phyloP scores from a whole-genome alignment of 1,140 invertebrate genomes.

The Neotoxoptera formosana region DNA sequence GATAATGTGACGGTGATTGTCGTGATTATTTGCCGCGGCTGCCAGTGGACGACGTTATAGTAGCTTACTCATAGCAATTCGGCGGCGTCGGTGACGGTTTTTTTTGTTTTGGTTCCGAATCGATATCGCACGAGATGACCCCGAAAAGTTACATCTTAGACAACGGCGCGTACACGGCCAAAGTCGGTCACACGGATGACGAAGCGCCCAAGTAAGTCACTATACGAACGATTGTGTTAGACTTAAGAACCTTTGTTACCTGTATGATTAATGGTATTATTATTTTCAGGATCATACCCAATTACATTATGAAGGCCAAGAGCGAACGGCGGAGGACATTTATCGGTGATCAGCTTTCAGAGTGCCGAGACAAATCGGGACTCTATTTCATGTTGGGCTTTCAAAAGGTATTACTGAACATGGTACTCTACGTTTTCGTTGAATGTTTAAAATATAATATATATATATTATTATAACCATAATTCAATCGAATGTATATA shows the following conservation, averaged over 20 bases:
- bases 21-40: not conserved
- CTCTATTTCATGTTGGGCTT: slow-evolving; percentile 94
- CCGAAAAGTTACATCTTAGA: slow-evolving; percentile 70
- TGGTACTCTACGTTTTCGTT: not conserved
- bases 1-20: not conserved
- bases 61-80: not conserved
- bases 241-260: not conserved
- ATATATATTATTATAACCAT: not conserved
- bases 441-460: not conserved
- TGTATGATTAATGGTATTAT: not conserved
- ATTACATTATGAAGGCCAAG: slow-evolving; percentile 98
- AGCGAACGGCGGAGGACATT: slow-evolving; percentile 92
- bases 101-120: not conserved
- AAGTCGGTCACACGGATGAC: slow-evolving; percentile 79
- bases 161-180: slow-evolving; percentile 85
- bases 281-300: slow-evolving; percentile 79
- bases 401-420: slow-evolving; percentile 73
- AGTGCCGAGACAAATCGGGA: slow-evolving; percentile 94
- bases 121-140: slow-evolving; percentile 55
- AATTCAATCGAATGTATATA: not conserved
- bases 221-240: not conserved
- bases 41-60: not conserved
- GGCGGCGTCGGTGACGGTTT: not conserved
- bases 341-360: slow-evolving; percentile 92
- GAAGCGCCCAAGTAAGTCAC: slow-evolving; percentile 71